Evolutionary conservation across 2,888 invertebrate species (phyloP).

Genomic region (Phyllotreta striolata): DNA sequence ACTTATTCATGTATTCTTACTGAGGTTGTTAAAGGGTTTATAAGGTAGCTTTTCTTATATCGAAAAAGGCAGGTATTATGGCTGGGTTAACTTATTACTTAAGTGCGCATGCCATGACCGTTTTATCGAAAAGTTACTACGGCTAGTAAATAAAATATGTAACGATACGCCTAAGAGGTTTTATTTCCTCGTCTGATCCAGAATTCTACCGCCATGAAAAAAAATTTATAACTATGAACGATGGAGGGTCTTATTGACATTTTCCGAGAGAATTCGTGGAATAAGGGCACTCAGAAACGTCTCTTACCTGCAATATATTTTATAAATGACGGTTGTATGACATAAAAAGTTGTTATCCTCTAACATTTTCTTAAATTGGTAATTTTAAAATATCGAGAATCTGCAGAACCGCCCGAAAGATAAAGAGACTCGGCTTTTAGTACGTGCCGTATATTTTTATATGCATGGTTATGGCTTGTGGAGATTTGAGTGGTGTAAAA

Average conservation of each 20-base stretch:
- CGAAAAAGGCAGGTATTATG: too few relatives aligned
- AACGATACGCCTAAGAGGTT: conserved; percentile 21
- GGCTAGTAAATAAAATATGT: conserved; percentile 21
- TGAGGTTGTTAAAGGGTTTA: too few relatives aligned
- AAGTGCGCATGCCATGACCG: conserved; percentile 4
- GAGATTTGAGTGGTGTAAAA: too few relatives aligned
- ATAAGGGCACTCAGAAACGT: conserved; percentile 17
- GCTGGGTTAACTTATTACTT: conserved; percentile 10
- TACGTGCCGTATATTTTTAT: conserved; percentile 2
- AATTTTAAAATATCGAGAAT: conserved; percentile 13
- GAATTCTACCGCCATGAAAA: conserved; percentile 17
- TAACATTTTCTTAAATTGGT: conserved; percentile 9
- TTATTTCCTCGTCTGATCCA: conserved; percentile 14
- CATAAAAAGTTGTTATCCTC: conserved; percentile 17
- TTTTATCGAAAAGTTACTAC: conserved; percentile 23
- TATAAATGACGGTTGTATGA: conserved; percentile 16
- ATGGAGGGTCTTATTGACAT: conserved; percentile 18
- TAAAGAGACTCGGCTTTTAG: not conserved
- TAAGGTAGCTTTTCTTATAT: too few relatives aligned
- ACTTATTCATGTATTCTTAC: too few relatives aligned
- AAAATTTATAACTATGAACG: conserved; percentile 22
- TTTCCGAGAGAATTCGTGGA: conserved; percentile 11
- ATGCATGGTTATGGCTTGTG: too few relatives aligned
- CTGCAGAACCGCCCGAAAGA: not conserved
- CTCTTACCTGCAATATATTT: conserved; percentile 24